A percentile compares a stretch with the other conserved stretches of the same genome.
These are phyloP conservation scores for Leguminivora glycinivorella DNA, from an alignment of 1,140 invertebrate species.

Conservation along the genomic window DNA sequence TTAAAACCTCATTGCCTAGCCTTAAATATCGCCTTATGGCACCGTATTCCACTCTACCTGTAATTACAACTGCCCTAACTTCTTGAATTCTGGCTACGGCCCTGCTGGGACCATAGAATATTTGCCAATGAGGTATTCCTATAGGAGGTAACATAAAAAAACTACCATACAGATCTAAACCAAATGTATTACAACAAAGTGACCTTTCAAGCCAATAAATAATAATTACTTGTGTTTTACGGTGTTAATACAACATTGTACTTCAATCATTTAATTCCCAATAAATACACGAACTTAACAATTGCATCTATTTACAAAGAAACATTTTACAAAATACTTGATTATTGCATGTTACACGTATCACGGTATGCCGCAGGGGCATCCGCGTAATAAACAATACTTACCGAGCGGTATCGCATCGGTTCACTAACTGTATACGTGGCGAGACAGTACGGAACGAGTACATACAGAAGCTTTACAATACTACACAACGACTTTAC, in stretches of 20 bases:
- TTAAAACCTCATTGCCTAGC: too few species aligned
- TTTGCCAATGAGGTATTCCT: background rate
- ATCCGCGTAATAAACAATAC: slow-evolving; percentile 26
- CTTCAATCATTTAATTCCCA: slow-evolving; percentile 46
- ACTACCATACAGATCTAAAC: slow-evolving; percentile 57
- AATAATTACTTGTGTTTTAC: slow-evolving; percentile 40
- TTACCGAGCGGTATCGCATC: background rate
- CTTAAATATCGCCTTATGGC: too few species aligned
- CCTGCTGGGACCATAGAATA: too few species aligned
- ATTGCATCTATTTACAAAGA: slow-evolving; percentile 61
- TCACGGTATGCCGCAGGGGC: slow-evolving; percentile 28
- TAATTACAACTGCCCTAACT: too few species aligned
- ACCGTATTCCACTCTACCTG: too few species aligned
- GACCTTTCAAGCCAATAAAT: slow-evolving; percentile 52
- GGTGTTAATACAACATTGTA: slow-evolving; percentile 52
- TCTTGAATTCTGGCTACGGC: too few species aligned
- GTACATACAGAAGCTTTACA: slow-evolving; percentile 17
- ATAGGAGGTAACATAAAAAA: slow-evolving; percentile 33
- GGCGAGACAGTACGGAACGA: slow-evolving; percentile 3
- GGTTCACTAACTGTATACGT: background rate
- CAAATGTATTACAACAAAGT: slow-evolving; percentile 53
- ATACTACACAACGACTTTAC: slow-evolving; percentile 21
- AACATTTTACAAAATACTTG: slow-evolving; percentile 60
- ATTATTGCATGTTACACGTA: slow-evolving; percentile 65
- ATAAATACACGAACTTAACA: slow-evolving; percentile 39